phyloP scores from a whole-genome alignment of 2,113 vertebrate species.

The Centropristis striata region DNA sequence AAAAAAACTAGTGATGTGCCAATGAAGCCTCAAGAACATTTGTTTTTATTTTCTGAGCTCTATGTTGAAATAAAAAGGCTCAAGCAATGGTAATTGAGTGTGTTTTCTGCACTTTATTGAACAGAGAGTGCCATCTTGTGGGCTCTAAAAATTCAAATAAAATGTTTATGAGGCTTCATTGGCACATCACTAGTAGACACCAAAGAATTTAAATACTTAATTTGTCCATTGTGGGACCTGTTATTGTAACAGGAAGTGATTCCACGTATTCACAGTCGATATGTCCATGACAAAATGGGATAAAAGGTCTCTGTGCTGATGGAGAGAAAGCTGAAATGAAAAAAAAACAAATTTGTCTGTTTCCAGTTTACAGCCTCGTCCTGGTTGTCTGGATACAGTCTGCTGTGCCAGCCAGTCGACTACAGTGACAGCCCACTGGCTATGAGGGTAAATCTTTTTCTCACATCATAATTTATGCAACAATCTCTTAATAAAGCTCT shows the following conservation, averaged over 20 bases:
- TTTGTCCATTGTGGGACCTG: background rate
- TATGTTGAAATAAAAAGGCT: too few species aligned
- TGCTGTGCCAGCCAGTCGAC: slow-evolving; percentile 83
- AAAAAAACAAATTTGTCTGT: slow-evolving; percentile 61
- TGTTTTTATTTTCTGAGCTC: too few species aligned
- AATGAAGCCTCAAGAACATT: too few species aligned
- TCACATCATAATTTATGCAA: background rate
- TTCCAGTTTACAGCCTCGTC: slow-evolving; percentile 82
- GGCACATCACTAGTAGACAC: too few species aligned
- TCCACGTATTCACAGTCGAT: slow-evolving; percentile 6
- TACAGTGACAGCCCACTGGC: slow-evolving; percentile 76
- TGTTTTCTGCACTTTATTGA: too few species aligned
- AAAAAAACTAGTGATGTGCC: too few species aligned
- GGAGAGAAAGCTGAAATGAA: slow-evolving; percentile 32
- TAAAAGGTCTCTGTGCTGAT: slow-evolving; percentile 19
- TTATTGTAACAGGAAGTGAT: slow-evolving; percentile 29
- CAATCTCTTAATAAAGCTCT: background rate
- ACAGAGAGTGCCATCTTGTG: too few species aligned
- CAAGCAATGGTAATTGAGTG: too few species aligned
- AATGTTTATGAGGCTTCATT: too few species aligned
- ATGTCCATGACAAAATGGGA: slow-evolving; percentile 9
- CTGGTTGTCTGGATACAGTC: slow-evolving; percentile 81
- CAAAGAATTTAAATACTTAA: background rate
- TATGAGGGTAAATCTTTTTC: slow-evolving; percentile 70
- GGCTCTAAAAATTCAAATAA: too few species aligned